These are phyloP conservation scores for Teleiodes luculella DNA, from an alignment of 2,888 invertebrate species.

Conservation along the genomic window DNA sequence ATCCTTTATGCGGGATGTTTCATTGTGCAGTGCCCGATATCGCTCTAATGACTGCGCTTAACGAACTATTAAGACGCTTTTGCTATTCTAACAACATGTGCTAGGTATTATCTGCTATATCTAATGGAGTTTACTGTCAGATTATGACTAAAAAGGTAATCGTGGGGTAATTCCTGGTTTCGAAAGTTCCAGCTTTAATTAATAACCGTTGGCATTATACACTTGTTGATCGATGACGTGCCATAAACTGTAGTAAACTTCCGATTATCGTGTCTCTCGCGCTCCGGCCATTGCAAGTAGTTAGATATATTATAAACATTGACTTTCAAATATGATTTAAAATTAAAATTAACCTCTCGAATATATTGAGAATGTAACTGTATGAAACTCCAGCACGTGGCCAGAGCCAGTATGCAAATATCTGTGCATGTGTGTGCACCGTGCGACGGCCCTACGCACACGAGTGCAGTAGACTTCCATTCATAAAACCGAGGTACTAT, in stretches of 20 bases:
- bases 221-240: neutral
- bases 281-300: neutral
- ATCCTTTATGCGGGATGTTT: slow-evolving; percentile 30
- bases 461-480: slow-evolving; percentile 57
- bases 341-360: slow-evolving; percentile 68
- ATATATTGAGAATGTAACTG: slow-evolving; percentile 73
- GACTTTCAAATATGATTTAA: slow-evolving; percentile 68
- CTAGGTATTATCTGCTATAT: neutral
- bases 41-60: slow-evolving; percentile 44
- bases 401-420: slow-evolving; percentile 71
- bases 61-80: slow-evolving; percentile 40
- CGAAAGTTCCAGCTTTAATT: neutral
- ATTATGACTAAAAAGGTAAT: neutral
- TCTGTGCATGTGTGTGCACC: slow-evolving; percentile 41
- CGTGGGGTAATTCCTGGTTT: neutral
- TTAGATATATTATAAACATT: slow-evolving; percentile 43
- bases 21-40: slow-evolving; percentile 35
- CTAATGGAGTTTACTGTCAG: neutral
- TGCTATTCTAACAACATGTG: neutral
- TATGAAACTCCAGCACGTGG: slow-evolving; percentile 65
- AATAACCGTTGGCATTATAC: neutral
- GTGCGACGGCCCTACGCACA: slow-evolving; percentile 40
- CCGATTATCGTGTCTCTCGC: neutral
- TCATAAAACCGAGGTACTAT: slow-evolving; percentile 75
- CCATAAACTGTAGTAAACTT: slow-evolving; percentile 3